Evolutionary conservation across 2,113 vertebrate species (phyloP).

Genomic region (Polypterus senegalus): DNA sequence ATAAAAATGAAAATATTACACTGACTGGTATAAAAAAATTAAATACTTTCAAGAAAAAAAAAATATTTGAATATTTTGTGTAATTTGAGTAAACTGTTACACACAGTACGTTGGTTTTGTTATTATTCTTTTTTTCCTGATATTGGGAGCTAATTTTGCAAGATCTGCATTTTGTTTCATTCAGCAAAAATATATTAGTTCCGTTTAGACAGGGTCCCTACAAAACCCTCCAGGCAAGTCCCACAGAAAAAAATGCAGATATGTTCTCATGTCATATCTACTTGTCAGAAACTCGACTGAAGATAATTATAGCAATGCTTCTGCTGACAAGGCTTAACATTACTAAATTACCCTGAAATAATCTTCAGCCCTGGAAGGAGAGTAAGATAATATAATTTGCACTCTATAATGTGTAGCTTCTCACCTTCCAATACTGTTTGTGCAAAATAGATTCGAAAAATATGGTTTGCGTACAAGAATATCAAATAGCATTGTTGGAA

Average conservation of each 20-base stretch:
- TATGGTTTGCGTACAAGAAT: not conserved
- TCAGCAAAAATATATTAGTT: too few species aligned
- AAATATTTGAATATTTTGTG: too few species aligned
- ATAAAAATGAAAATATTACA: too few species aligned
- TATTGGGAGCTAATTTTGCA: too few species aligned
- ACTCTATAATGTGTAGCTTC: not conserved
- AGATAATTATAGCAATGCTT: conserved; percentile 9
- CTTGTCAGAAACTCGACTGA: not conserved
- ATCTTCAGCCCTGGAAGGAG: not conserved
- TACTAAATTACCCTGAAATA: not conserved
- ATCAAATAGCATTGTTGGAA: not conserved
- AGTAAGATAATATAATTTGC: not conserved
- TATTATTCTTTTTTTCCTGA: too few species aligned
- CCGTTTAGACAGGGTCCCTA: too few species aligned
- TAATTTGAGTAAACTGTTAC: too few species aligned
- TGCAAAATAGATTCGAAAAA: not conserved
- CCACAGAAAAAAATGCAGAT: not conserved
- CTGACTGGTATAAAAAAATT: too few species aligned
- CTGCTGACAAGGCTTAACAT: conserved; percentile 4
- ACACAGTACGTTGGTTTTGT: too few species aligned
- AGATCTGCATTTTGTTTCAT: too few species aligned
- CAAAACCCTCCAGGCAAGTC: too few species aligned
- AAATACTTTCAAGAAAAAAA: too few species aligned
- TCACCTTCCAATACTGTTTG: not conserved
- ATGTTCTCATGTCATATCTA: not conserved